Evolutionary conservation across 1,140 invertebrate species (phyloP), one percentile per base, ranked within the genome.

Genomic region (Anastatus disparis): DNA sequence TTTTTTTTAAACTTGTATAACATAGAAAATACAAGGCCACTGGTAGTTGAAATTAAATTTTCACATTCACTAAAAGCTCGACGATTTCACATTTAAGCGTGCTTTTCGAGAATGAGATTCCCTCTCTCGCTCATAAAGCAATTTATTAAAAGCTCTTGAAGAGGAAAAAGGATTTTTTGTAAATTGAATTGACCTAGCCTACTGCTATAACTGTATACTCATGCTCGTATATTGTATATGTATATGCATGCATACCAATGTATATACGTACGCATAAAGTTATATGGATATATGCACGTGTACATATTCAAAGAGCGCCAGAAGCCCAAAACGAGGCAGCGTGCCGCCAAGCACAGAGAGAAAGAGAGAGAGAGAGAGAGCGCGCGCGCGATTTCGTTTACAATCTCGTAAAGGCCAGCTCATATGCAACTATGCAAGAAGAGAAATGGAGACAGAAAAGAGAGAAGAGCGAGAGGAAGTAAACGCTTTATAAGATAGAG

Each of bases 371-470:
- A n/a, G n/a, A n/a, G n/a, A n/a, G n/a, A n/a, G n/a, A n/a, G n/a
- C n/a, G n/a, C n/a, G n/a, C n/a, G 29, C 22, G 31, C 24, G 35
- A 65, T 65, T 65, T 65, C 17, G 17, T 17, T 55, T 55, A 65
- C 22, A 55, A 65, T 55, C 50, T 65, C 35, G 10, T 42, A 55
- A 44, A 65, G 63, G 26, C 35, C 63, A 53, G 20, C 27, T 46
- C 44, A 48, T 20, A 15, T 29, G 15, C 22, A 42, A 10, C 7
- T 17, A 20, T 13, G 24, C 20, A 52, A 27, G 26, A 10, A 52
- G 50, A 52, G 26, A 26, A 6, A 22, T 13, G 26, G 22, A 52
- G 50, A 52, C 13, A 35, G 31, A 27, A 26, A 27, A 52, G 22
- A 6, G 22, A 52, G 10, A 10, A 35, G 31, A 10, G 10, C 10